Evolutionary conservation across 2,888 invertebrate genomes (phyloP), one percentile per base, ranked within the genome.

Genomic region (Pasiphila rectangulata): DNA sequence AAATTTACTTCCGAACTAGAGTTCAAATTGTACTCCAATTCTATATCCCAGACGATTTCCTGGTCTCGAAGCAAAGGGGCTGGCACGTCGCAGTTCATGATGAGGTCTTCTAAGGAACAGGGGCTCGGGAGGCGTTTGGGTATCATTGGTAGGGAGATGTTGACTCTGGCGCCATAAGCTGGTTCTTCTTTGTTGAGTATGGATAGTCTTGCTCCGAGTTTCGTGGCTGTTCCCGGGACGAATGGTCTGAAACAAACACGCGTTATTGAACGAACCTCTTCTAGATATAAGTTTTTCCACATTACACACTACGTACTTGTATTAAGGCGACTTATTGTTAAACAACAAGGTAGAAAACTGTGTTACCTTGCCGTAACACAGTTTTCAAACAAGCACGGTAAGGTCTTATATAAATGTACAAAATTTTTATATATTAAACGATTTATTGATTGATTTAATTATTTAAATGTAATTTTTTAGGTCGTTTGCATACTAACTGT

Each of bases 131-230:
- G 67, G 41, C 86, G 66, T 47, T 73, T 74, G 0, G 83, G 83
- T 12, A 67, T 62, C 13, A 72, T 61, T 1, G 86, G 83, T 1
- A 87, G 51, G 0, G 61, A 59, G 1, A 88, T 56, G 4, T 73
- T 63, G 0, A 85, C 72, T 51, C 67, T 75, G 0, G 81, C 80
- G 4, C 79, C 83, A 24, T 80, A 86, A 0, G 84, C 84, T n/a
- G 88, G 85, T 55, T 88, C 88, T 41, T 75, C 79, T 39, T 59
- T 65, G 39, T 88, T 85, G 0, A 67, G 9, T 0, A 86, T 67
- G 1, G 59, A 75, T 0, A 89, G 63, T 43, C 59, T 74, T 4
- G 73, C 71, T 2, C 85, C 85, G 0, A 88, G 60, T 32, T 60
- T 70, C n/a, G 69, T 54, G 5, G 70, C 64, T 4, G 68, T 57